Percentiles rank a stretch among this genome's conserved stretches.
Conservation (phyloP, 2,113 vertebrate genomes). For the Tor tambroides region DNA sequence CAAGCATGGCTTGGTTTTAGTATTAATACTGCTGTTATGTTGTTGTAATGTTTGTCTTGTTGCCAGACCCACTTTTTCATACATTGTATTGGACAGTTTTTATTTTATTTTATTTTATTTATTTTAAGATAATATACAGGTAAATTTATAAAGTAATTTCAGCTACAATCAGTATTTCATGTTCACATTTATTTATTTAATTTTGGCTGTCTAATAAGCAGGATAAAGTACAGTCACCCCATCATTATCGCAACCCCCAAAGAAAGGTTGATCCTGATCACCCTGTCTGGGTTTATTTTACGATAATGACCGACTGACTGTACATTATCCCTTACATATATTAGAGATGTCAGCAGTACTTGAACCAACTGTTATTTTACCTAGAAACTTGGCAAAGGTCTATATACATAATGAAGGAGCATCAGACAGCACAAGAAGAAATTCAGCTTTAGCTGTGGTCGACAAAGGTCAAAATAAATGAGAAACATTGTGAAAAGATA, state of each 20-base stretch:
- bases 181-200: background rate
- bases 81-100: no score
- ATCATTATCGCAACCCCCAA: background rate
- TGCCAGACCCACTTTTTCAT: no score
- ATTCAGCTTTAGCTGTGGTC: background rate
- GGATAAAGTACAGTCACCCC: background rate
- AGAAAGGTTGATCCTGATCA: background rate
- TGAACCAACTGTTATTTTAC: background rate
- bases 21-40: no score
- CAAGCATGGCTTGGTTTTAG: no score
- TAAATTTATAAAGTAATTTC: background rate
- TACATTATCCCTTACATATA: background rate
- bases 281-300: background rate
- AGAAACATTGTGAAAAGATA: constrained; percentile 16
- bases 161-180: background rate
- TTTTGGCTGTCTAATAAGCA: background rate
- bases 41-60: no score
- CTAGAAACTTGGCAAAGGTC: background rate
- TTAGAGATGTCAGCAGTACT: background rate
- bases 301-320: background rate
- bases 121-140: background rate
- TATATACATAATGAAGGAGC: background rate
- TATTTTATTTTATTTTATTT: no score
- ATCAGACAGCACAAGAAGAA: background rate
- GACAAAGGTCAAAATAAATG: constrained; percentile 25